A percentile compares a stretch with the other conserved stretches of the same genome.
Conservation (phyloP, 2,113 vertebrate species). For the Cryptomyrus ogoouensis region DNA sequence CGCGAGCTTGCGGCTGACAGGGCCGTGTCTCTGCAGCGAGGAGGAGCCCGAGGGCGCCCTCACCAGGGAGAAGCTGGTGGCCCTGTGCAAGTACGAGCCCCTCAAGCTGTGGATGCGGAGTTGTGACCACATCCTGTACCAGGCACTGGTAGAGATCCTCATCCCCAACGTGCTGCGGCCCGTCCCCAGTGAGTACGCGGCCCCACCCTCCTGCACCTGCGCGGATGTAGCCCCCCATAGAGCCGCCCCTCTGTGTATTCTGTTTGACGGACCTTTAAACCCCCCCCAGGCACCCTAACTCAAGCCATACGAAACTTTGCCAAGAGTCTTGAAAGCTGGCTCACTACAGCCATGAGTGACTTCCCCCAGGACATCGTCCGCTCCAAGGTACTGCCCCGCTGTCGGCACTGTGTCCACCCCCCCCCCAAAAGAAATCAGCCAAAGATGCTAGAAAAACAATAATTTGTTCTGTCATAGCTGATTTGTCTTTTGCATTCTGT, state of each 20-base stretch:
- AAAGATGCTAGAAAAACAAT: neutral
- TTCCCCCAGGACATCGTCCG: slow-evolving; percentile 86
- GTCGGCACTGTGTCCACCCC: neutral
- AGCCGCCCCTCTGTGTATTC: neutral
- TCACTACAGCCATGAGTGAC: slow-evolving; percentile 87
- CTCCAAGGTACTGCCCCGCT: slow-evolving; percentile 71
- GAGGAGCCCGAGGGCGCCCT: slow-evolving; percentile 69
- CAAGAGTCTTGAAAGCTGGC: slow-evolving; percentile 93
- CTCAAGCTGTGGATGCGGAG: slow-evolving; percentile 89
- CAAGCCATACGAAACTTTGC: slow-evolving; percentile 96
- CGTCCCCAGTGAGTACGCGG: slow-evolving; percentile 80
- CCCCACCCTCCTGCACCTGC: neutral
- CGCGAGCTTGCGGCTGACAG: too few relatives aligned
- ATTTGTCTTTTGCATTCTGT: neutral
- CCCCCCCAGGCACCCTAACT: slow-evolving; percentile 78
- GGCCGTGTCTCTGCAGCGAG: slow-evolving; percentile 58
- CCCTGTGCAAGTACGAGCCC: slow-evolving; percentile 82
- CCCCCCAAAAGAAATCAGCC: neutral
- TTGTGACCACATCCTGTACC: slow-evolving; percentile 96
- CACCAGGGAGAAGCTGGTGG: slow-evolving; percentile 79
- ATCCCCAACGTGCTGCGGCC: slow-evolving; percentile 93
- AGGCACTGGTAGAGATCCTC: slow-evolving; percentile 92
- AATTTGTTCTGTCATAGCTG: neutral
- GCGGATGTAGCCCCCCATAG: neutral
- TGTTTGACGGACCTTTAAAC: neutral